phyloP scores from a whole-genome alignment of 2,113 vertebrate species.

The Aptenodytes forsteri region DNA sequence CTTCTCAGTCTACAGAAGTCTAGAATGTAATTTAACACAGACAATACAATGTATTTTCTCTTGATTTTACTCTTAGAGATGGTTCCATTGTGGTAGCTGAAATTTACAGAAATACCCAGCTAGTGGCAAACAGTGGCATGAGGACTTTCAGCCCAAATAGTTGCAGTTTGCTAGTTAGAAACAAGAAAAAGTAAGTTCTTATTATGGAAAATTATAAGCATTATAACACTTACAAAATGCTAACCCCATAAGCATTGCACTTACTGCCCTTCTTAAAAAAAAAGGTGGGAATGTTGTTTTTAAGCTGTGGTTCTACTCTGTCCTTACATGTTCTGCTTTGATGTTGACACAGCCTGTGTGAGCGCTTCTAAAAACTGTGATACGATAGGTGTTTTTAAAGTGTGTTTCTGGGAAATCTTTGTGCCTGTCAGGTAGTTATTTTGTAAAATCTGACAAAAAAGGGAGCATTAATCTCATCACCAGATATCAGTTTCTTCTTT shows the following conservation, averaged over 20 bases:
- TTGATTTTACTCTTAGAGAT: background rate
- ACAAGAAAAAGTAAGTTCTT: background rate
- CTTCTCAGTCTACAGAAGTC: background rate
- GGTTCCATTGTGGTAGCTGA: background rate
- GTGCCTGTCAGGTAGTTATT: background rate
- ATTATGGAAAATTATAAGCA: background rate
- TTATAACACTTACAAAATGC: background rate
- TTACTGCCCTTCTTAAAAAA: background rate
- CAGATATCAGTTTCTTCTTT: background rate
- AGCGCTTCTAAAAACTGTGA: background rate
- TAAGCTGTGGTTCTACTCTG: background rate
- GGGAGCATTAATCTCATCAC: background rate
- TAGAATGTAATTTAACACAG: background rate
- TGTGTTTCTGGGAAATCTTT: conserved; percentile 17
- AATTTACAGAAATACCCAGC: background rate
- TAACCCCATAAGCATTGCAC: background rate
- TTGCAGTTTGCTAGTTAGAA: background rate
- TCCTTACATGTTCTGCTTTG: background rate
- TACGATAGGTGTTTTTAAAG: background rate
- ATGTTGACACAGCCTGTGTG: background rate
- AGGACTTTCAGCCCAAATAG: background rate
- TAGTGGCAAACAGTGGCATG: background rate
- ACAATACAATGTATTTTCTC: background rate
- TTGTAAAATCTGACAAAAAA: background rate
- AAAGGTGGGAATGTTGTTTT: background rate